These are phyloP conservation scores for Ophiodon elongatus DNA, from an alignment of 2,113 vertebrate genomes.

Conservation along the genomic window DNA sequence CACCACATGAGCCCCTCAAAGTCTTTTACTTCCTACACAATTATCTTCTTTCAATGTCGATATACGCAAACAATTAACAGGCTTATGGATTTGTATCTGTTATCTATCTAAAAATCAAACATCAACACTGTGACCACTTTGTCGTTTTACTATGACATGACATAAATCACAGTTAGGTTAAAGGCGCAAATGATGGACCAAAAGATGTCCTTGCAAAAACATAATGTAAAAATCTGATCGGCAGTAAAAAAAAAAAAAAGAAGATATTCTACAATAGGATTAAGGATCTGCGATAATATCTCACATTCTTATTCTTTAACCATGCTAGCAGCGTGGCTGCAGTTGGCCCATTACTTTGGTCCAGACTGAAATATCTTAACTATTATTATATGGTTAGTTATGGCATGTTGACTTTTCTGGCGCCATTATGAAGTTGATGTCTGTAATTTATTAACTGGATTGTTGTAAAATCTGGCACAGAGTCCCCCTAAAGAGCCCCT, in stretches of 20 bases:
- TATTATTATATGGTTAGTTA: neutral
- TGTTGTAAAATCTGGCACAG: neutral
- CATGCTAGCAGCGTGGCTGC: neutral
- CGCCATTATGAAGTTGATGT: neutral
- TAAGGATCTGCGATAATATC: neutral
- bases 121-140: neutral
- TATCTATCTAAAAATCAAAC: neutral
- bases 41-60: conserved; percentile 4
- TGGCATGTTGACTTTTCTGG: neutral
- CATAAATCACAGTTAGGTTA: neutral
- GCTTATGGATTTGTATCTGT: neutral
- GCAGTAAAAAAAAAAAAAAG: neutral
- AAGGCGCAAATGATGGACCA: neutral
- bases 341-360: neutral
- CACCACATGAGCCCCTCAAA: neutral
- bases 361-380: neutral
- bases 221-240: neutral
- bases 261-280: neutral
- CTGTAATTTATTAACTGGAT: neutral
- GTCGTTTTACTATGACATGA: conserved; percentile 3
- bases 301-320: neutral
- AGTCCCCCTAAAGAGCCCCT: no score
- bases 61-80: conserved; percentile 1
- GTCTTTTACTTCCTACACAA: neutral
- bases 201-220: neutral